Base-by-base conservation (phyloP, 2,113 vertebrate species). In the Excalfactoria chinensis region DNA sequence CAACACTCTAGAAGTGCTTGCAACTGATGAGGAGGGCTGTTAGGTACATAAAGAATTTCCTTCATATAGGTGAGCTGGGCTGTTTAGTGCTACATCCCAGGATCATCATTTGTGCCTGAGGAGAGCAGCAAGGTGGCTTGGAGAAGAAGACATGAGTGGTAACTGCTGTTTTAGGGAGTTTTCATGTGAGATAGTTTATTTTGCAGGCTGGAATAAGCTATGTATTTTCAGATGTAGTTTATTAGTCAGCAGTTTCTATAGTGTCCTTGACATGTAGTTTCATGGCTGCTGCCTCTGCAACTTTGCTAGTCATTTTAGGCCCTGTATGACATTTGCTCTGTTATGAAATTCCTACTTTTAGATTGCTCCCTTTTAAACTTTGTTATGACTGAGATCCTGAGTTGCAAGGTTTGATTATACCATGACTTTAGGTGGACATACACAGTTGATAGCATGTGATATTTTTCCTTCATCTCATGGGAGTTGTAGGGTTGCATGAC, bases 391-490 rank as follows among this genome's bases (percentile, higher is more conserved):
- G 13, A 49, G 15, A 7, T 75, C 23, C 63, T n/a, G 35, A 4
- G 4, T 32, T 83, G 62, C 20, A 68, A 32, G 51, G 34, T 4
- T 5, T 4, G 26, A 1, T 15, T 48, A n/a, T 44, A 25, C 37
- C 6, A 3, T 25, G 32, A 10, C 13, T 49, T 46, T 11, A 63
- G 35, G 2, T 1, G 30, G 51, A 11, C 1, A 0, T 7, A 17
- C 0, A 2, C 10, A 43, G 25, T 9, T 71, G 59, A 49, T 59
- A 34, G 51, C 0, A 0, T n/a, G 32, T 67, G 69, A 26, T 37
- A 34, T 77, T 88, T 83, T 69, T 44, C 34, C 17, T 74, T 85
- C 8, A 8, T 43, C 15, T 77, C n/a, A 2, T 7, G 43, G 51
- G 75, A 95, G 37, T n/a, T 67, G 5, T 11, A 43, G 37, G 25